A percentile compares a stretch with the other conserved stretches of the same genome.
Conservation (phyloP, 2,113 vertebrate genomes). For the Actinemys pallida region DNA sequence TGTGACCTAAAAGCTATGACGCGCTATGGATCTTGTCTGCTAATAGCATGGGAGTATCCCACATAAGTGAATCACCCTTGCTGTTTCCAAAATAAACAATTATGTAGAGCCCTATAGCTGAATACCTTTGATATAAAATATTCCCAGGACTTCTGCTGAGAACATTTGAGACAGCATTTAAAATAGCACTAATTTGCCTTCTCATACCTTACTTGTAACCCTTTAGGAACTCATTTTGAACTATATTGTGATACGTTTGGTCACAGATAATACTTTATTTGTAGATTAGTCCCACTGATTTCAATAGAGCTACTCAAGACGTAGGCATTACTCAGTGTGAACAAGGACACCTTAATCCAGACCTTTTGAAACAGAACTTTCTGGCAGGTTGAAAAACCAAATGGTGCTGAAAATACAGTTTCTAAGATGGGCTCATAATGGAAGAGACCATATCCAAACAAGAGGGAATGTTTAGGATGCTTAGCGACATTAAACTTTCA, state of each 20-base stretch:
- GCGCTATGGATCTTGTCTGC: slow-evolving; percentile 44
- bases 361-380: slow-evolving; percentile 19
- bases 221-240: not conserved
- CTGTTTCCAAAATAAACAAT: slow-evolving; percentile 72
- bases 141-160: slow-evolving; percentile 56
- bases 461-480: slow-evolving; percentile 13
- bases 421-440: not conserved
- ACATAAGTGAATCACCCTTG: slow-evolving; percentile 62
- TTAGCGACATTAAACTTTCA: not conserved
- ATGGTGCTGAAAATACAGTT: not conserved
- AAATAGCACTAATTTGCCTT: slow-evolving; percentile 52
- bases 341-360: not conserved
- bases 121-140: slow-evolving; percentile 68
- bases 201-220: not conserved
- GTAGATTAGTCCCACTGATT: not conserved
- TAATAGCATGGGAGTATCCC: slow-evolving; percentile 52
- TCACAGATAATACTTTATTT: not conserved
- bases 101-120: slow-evolving; percentile 50
- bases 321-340: not conserved
- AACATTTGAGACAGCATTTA: slow-evolving; percentile 62
- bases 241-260: not conserved
- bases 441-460: slow-evolving; percentile 7
- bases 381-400: not conserved
- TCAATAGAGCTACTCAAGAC: not conserved
- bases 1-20: slow-evolving; percentile 56